A percentile compares a stretch with the other conserved stretches of the same genome.
These are phyloP conservation scores for Ptyas mucosa DNA, from an alignment of 2,113 vertebrate genomes.

Conservation along the genomic window DNA sequence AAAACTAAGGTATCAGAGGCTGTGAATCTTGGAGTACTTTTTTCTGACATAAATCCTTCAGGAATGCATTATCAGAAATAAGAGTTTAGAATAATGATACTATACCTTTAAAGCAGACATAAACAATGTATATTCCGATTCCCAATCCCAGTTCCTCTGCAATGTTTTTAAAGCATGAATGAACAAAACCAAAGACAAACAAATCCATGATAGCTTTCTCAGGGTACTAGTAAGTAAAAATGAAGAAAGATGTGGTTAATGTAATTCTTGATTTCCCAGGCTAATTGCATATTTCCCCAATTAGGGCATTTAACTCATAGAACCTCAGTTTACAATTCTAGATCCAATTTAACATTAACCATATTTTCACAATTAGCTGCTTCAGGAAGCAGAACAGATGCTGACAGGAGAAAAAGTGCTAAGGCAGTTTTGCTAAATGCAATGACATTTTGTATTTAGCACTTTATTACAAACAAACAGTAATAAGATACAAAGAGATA, in stretches of 20 bases:
- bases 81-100: conserved; percentile 39
- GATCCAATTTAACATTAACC: neutral
- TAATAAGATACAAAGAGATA: neutral
- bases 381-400: neutral
- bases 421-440: neutral
- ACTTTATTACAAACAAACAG: neutral
- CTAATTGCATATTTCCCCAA: neutral
- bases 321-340: neutral
- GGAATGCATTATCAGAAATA: neutral
- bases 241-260: conserved; percentile 2
- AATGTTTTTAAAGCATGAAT: conserved; percentile 93
- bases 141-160: conserved; percentile 97
- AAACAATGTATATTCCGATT: conserved; percentile 96
- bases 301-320: neutral
- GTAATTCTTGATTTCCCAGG: neutral
- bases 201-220: conserved; percentile 87
- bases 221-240: conserved; percentile 69
- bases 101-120: conserved; percentile 95
- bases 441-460: neutral
- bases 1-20: neutral
- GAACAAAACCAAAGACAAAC: conserved; percentile 80
- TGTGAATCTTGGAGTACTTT: neutral
- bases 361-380: neutral
- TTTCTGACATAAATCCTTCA: neutral
- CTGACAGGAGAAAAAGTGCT: neutral